Conservation (phyloP, 2,797 vertebrate genomes). For the Carapus acus region DNA sequence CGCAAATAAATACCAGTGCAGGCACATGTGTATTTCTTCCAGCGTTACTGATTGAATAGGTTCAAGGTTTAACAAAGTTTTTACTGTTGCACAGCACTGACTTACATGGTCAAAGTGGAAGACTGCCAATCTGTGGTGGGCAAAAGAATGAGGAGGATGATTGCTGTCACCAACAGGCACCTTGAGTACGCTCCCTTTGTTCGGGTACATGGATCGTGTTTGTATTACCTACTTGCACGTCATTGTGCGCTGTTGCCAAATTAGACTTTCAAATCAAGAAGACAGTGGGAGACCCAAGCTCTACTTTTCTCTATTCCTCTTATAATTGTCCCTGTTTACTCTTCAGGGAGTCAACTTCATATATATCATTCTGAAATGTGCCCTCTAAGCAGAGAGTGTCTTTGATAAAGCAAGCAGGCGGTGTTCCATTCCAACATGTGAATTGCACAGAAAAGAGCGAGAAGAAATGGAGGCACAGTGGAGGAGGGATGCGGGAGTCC, state of each 20-base stretch:
- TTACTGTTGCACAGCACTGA: constrained; percentile 48
- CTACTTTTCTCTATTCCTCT: constrained; percentile 73
- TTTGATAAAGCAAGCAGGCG: constrained; percentile 75
- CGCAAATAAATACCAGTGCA: too few species aligned
- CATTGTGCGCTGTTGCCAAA: constrained; percentile 75
- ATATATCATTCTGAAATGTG: constrained; percentile 70
- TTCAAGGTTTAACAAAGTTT: constrained; percentile 2
- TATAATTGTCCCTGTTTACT: constrained; percentile 81
- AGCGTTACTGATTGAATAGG: too few species aligned
- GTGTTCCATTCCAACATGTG: constrained; percentile 63
- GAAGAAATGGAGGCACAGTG: constrained; percentile 68
- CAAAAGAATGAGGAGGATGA: constrained; percentile 53
- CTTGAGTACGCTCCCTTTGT: constrained; percentile 67
- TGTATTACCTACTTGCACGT: constrained; percentile 75
- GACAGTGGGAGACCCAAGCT: constrained; percentile 73
- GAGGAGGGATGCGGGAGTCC: constrained; percentile 52
- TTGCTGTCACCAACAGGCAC: constrained; percentile 60
- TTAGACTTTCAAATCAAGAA: constrained; percentile 81
- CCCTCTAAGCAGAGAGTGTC: constrained; percentile 68
- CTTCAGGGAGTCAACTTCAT: constrained; percentile 76
- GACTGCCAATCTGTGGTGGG: constrained; percentile 56
- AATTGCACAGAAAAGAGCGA: constrained; percentile 71
- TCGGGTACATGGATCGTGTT: constrained; percentile 67
- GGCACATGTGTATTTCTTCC: too few species aligned
- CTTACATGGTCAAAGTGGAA: constrained; percentile 54